These are phyloP conservation scores for Chelonus formosanus DNA, from an alignment of 2,888 invertebrate genomes.

Conservation along the genomic window DNA sequence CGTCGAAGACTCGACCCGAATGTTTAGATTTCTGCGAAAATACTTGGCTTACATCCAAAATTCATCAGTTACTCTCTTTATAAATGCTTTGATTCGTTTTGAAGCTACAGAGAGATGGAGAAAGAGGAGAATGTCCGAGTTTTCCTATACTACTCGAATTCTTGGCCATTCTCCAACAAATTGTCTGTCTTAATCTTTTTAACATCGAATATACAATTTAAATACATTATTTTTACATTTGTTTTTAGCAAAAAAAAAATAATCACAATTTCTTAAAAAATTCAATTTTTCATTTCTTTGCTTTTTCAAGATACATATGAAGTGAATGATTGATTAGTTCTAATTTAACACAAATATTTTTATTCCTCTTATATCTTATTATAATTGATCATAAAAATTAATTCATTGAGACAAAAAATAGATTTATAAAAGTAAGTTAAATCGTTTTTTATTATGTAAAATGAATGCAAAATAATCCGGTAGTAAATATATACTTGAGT, in stretches of 20 bases:
- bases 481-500: too few species aligned
- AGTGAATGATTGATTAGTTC: too few species aligned
- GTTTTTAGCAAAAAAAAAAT: too few species aligned
- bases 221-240: too few species aligned
- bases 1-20: conserved; percentile 11
- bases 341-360: background rate
- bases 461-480: background rate
- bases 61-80: conserved; percentile 2
- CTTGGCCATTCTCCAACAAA: conserved; percentile 3
- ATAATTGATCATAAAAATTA: background rate
- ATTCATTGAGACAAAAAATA: too few species aligned
- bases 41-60: conserved; percentile 13
- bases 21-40: conserved; percentile 23
- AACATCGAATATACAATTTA: background rate
- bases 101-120: background rate
- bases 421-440: too few species aligned
- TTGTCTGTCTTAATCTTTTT: background rate
- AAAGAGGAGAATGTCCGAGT: conserved; percentile 9
- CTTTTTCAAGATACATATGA: too few species aligned
- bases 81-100: conserved; percentile 8
- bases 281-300: too few species aligned
- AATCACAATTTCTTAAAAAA: too few species aligned
- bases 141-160: conserved; percentile 4
- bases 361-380: background rate
- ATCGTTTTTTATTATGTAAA: background rate